Base-by-base conservation (phyloP, 2,888 invertebrate species). In the Protodeltote pygarga region DNA sequence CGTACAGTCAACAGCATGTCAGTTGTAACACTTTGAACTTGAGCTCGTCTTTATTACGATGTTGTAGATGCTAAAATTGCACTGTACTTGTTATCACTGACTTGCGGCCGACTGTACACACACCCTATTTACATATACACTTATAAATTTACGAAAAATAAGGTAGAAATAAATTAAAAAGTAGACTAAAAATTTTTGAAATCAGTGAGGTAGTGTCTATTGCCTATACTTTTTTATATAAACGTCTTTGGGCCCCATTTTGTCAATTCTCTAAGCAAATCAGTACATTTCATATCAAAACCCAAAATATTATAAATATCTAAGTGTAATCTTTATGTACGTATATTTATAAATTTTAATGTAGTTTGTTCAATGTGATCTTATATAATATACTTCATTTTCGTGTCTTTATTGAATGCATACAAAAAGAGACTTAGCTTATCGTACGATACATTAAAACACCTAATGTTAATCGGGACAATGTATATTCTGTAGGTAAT, bases 291-390 rank as follows among this genome's bases (percentile, higher is more conserved):
- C 50, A 63, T 58, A 65, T 63, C 44, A 53, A 17, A 20, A 52
- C 15, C 11, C 28, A 28, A 29, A 16, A 14, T 42, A 27, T 35
- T 62, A 45, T 27, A 14, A 42, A 41, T 57, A 44, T 5, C 24
- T 6, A 13, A 5, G 14, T 38, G 8, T 31, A 62, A 59, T 48
- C 21, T 24, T 42, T 28, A 39, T 39, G 20, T 44, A 28, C n/a
- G 61, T 51, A 25, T 28, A 61, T 28, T 15, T 39, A 54, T 27
- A 35, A 50, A 28, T 42, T 37, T 39, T 44, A 17, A 34, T 61
- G 50, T 54, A 37, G 16, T n/a, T 13, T 33, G 33, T 51, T 65
- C 20, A 38, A 55, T 66, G 55, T 66, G 51, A 49, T 65, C 32
- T 44, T 44, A 19, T 46, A 35, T 50, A 49, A 39, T 39, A 20